phyloP scores from a whole-genome alignment of 2,113 vertebrate genomes.

The Crotalus horridus region DNA sequence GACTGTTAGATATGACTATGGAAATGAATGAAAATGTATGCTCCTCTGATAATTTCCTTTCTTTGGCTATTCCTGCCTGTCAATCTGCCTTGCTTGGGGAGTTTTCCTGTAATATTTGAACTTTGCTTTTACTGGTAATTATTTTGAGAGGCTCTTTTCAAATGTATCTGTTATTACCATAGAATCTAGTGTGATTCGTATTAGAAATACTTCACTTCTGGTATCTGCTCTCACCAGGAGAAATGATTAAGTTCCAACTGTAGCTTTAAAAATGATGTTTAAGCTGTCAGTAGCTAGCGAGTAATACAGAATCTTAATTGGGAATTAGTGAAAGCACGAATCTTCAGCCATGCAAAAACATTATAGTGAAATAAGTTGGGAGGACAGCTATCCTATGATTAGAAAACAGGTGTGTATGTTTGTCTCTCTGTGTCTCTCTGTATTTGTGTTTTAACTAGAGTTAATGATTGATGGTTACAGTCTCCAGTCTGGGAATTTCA shows the following conservation, averaged over 20 bases:
- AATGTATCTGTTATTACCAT: slow-evolving; percentile 23
- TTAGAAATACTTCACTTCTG: slow-evolving; percentile 11
- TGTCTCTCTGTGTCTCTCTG: background rate
- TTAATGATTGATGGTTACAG: background rate
- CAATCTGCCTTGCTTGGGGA: slow-evolving; percentile 21
- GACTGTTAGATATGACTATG: background rate
- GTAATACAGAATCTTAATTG: background rate
- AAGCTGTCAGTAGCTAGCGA: background rate
- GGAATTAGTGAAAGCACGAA: background rate
- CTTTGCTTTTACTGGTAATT: slow-evolving; percentile 4
- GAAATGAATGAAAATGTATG: slow-evolving; percentile 2
- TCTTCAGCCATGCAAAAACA: background rate
- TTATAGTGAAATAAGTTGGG: background rate
- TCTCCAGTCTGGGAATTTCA: background rate
- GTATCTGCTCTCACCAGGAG: background rate
- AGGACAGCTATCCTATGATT: background rate
- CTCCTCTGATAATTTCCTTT: slow-evolving; percentile 23
- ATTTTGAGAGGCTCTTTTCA: slow-evolving; percentile 30
- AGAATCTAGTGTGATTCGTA: background rate
- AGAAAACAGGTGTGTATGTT: background rate
- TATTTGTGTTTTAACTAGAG: background rate
- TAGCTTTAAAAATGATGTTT: slow-evolving; percentile 2
- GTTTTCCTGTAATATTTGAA: slow-evolving; percentile 33
- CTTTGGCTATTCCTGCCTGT: background rate
- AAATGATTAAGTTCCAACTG: background rate